These are phyloP conservation scores for Elysia crispata DNA, from an alignment of 2,888 invertebrate genomes.

Conservation along the genomic window DNA sequence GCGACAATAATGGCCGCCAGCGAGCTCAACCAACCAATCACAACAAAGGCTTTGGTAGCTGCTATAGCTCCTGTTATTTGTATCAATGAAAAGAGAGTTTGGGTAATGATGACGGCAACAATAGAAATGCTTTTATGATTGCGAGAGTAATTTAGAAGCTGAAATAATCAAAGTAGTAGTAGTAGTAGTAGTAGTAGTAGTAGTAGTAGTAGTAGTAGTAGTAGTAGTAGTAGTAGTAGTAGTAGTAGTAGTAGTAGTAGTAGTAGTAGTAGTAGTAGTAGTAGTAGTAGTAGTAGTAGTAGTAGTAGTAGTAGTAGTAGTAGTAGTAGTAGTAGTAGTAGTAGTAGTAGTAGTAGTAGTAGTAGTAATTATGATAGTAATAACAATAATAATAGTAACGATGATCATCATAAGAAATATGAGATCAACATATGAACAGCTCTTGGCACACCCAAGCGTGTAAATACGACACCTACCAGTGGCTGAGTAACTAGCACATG, in stretches of 20 bases:
- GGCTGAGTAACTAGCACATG: too few relatives aligned
- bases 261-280: background rate
- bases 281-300: background rate
- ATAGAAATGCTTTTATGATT: background rate
- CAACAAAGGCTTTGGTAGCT: constrained; percentile 7
- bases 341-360: background rate
- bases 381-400: too few relatives aligned
- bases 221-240: constrained; percentile 1
- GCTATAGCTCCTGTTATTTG: constrained; percentile 7
- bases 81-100: background rate
- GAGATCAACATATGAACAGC: too few relatives aligned
- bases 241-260: background rate
- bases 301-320: constrained; percentile 29
- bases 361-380: too few relatives aligned
- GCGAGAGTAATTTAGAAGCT: background rate
- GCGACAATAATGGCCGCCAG: background rate
- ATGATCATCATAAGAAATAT: too few relatives aligned
- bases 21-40: constrained; percentile 3
- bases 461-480: too few relatives aligned
- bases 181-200: background rate
- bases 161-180: background rate
- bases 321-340: constrained; percentile 15
- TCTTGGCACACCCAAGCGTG: too few relatives aligned
- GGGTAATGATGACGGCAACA: background rate
- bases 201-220: background rate